Evolutionary conservation across 2,113 vertebrate genomes (phyloP).

Genomic region (Clinocottus analis): DNA sequence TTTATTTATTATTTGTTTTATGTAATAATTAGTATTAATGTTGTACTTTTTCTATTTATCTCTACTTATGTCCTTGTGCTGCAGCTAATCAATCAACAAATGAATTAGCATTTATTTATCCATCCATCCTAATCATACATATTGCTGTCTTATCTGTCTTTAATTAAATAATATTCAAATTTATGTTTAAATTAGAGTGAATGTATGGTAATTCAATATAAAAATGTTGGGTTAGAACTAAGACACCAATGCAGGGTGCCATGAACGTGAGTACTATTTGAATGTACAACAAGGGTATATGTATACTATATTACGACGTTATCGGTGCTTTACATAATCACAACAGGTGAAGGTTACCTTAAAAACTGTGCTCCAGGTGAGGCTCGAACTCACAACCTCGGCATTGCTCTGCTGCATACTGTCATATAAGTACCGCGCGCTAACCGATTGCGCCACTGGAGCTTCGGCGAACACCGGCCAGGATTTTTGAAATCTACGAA

Average conservation of each 20-base stretch:
- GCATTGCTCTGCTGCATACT: slow-evolving; percentile 92
- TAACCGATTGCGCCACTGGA: slow-evolving; percentile 99
- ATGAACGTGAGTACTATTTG: not conserved
- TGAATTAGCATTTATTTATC: too few species aligned
- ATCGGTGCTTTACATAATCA: too few species aligned
- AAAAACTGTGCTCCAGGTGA: slow-evolving; percentile 96
- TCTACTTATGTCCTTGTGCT: too few species aligned
- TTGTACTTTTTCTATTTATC: not conserved
- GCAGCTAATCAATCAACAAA: too few species aligned
- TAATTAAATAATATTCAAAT: not conserved
- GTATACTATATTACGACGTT: too few species aligned
- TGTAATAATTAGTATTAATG: not conserved
- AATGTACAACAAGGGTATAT: too few species aligned
- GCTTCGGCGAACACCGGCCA: slow-evolving; percentile 23
- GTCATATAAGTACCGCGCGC: slow-evolving; percentile 98
- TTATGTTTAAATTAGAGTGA: not conserved
- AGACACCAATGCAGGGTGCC: too few species aligned
- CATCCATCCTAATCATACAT: too few species aligned
- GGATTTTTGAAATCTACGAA: slow-evolving; percentile 4
- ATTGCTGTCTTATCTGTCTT: not conserved
- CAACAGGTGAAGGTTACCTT: not conserved
- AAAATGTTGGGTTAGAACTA: too few species aligned
- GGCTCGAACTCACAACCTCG: slow-evolving; percentile 99
- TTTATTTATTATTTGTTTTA: not conserved
- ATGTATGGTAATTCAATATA: not conserved